Conservation (phyloP, 2,113 vertebrate species). For the Urocynchramus pylzowi region DNA sequence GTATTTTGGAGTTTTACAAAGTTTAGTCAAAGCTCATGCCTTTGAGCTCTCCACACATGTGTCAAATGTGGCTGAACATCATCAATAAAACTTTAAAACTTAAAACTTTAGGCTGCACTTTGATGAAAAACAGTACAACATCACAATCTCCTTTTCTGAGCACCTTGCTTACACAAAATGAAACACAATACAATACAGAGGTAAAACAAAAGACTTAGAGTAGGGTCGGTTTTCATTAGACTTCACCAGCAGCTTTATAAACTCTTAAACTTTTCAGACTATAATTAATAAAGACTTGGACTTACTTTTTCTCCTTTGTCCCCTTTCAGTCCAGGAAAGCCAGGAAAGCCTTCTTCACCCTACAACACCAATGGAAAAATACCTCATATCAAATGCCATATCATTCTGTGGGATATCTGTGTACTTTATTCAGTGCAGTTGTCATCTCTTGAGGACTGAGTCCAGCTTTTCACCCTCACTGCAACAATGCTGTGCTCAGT, state of each 20-base stretch:
- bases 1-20: neutral
- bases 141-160: neutral
- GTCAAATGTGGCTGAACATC: neutral
- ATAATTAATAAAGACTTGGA: neutral
- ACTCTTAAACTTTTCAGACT: neutral
- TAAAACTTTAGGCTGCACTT: neutral
- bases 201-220: neutral
- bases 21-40: neutral
- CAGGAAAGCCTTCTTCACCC: conserved; percentile 80
- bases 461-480: fast-evolving
- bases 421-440: neutral
- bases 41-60: neutral
- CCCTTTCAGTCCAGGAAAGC: conserved; percentile 78
- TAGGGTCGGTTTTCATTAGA: neutral
- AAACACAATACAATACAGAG: neutral
- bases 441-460: neutral
- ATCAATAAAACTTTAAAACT: neutral
- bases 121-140: neutral
- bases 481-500: neutral
- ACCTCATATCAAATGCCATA: neutral
- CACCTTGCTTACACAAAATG: neutral
- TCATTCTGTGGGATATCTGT: neutral
- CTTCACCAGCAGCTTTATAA: neutral
- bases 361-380: neutral
- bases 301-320: conserved; percentile 85